phyloP scores from a whole-genome alignment of 1,140 invertebrate species.

The Oedothorax gibbosus region DNA sequence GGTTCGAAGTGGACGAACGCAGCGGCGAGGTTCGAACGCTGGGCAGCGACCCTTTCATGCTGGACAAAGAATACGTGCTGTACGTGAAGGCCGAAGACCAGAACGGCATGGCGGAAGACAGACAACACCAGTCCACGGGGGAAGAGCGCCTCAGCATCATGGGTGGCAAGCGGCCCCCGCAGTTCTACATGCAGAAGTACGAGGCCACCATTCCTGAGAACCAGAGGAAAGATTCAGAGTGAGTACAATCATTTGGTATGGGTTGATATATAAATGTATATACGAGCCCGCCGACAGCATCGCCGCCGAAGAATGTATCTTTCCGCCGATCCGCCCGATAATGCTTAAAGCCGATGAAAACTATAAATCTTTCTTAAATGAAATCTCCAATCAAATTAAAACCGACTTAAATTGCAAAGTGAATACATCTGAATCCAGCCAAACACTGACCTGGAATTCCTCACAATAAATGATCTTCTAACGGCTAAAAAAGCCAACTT shows the following conservation, averaged over 20 bases:
- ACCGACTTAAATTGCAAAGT: too few species aligned
- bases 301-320: too few species aligned
- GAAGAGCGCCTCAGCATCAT: conserved; percentile 92
- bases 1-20: conserved; percentile 89
- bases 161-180: conserved; percentile 93
- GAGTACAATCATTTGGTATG: conserved; percentile 69
- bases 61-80: conserved; percentile 96
- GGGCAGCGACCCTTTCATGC: conserved; percentile 89
- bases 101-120: conserved; percentile 89
- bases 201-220: conserved; percentile 95
- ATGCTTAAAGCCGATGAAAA: too few species aligned
- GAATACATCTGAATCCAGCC: too few species aligned
- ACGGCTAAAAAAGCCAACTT: too few species aligned
- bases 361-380: too few species aligned
- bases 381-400: too few species aligned
- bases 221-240: conserved; percentile 95
- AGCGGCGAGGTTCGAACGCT: conserved; percentile 91
- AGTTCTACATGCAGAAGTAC: conserved; percentile 93
- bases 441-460: too few species aligned
- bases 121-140: conserved; percentile 87
- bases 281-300: too few species aligned
- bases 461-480: too few species aligned
- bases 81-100: conserved; percentile 96
- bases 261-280: too few species aligned
- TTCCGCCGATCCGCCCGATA: too few species aligned